Evolutionary conservation across 2,113 vertebrate species (phyloP).

Genomic region (Australoheros scitulus): DNA sequence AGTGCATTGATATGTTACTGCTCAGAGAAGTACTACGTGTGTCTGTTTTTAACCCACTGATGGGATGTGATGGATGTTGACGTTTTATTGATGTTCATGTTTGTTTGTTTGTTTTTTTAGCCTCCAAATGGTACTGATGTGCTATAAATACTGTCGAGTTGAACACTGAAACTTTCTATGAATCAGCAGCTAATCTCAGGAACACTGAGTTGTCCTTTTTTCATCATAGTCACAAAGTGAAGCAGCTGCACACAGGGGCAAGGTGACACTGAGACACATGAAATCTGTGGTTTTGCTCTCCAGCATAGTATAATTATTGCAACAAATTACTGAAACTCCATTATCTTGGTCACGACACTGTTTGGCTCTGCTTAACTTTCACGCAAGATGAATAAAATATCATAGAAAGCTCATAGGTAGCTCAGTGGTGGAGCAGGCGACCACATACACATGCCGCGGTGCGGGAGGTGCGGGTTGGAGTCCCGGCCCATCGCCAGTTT

Average conservation of each 20-base stretch:
- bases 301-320: neutral
- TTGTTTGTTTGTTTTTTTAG: neutral
- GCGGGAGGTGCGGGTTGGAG: no score
- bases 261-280: fast-evolving
- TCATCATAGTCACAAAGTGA: neutral
- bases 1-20: slow-evolving; percentile 8
- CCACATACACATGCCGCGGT: no score
- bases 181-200: neutral
- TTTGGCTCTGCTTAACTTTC: neutral
- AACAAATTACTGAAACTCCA: neutral
- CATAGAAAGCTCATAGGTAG: neutral
- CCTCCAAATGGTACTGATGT: neutral
- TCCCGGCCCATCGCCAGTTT: no score
- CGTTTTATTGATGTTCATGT: neutral
- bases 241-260: neutral
- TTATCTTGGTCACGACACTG: no score
- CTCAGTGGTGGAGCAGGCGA: no score
- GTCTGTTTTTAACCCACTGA: neutral
- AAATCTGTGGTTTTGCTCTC: neutral
- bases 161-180: neutral
- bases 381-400: neutral
- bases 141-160: neutral
- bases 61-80: neutral
- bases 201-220: neutral
- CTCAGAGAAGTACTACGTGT: neutral